Conservation (phyloP, 2,113 vertebrate genomes). For the Peromyscus polionotus region DNA sequence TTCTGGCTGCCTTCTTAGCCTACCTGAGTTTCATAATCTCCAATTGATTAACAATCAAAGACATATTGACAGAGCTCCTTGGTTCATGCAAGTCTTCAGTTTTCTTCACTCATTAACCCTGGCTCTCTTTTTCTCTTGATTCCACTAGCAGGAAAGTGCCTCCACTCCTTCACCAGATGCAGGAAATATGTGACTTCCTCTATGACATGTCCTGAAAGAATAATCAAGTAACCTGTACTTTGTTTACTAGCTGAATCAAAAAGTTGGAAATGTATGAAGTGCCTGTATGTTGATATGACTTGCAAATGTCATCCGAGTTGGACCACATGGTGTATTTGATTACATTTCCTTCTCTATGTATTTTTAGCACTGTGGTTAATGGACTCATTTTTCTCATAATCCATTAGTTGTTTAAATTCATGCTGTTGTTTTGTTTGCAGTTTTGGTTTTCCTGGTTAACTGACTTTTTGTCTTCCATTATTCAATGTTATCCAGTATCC, state of each 20-base stretch:
- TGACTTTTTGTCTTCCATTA: constrained; percentile 34
- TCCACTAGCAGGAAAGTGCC: neutral
- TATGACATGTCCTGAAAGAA: neutral
- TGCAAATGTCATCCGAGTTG: neutral
- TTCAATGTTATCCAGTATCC: neutral
- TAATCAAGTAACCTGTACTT: neutral
- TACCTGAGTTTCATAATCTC: neutral
- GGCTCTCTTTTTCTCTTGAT: neutral
- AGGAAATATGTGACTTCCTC: neutral
- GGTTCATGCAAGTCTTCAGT: neutral
- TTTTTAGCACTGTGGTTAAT: constrained; percentile 30
- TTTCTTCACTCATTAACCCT: neutral
- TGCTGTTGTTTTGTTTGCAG: constrained; percentile 45
- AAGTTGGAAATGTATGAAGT: constrained; percentile 18
- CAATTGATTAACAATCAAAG: neutral
- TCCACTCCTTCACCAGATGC: neutral
- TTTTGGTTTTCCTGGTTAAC: constrained; percentile 47
- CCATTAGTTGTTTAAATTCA: neutral
- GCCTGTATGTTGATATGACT: constrained; percentile 3
- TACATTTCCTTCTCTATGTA: constrained; percentile 38
- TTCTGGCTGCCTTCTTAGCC: neutral
- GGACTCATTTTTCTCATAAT: constrained; percentile 35
- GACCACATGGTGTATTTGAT: neutral
- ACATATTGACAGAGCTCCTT: neutral
- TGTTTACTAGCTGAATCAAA: neutral